Conservation (phyloP, 2,113 vertebrate species). For the Erinaceus europaeus region DNA sequence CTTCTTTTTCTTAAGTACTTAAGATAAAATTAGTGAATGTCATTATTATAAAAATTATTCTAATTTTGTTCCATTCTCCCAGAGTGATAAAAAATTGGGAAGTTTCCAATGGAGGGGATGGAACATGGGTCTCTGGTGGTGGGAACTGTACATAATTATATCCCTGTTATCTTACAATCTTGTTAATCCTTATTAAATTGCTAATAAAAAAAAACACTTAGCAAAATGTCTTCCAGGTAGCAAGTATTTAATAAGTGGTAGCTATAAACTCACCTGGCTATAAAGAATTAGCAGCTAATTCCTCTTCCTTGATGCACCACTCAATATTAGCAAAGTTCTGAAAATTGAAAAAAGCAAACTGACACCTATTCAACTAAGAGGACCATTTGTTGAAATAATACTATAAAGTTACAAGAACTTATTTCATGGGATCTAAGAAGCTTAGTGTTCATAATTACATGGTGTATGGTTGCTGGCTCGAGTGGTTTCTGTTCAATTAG, state of each 20-base stretch:
- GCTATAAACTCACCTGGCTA: conserved; percentile 41
- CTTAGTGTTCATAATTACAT: neutral
- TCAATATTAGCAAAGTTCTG: conserved; percentile 52
- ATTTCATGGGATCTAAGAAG: neutral
- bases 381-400: conserved; percentile 60
- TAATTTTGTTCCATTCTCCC: no score
- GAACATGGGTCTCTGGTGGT: no score
- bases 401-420: conserved; percentile 34
- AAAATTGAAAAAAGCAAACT: conserved; percentile 65
- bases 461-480: neutral
- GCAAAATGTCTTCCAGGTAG: neutral
- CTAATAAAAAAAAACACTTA: neutral
- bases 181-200: no score
- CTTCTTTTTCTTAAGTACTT: no score
- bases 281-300: conserved; percentile 29
- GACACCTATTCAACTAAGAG: conserved; percentile 47
- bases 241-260: conserved; percentile 2
- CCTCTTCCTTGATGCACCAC: neutral
- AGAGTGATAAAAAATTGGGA: no score
- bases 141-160: no score
- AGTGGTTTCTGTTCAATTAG: neutral
- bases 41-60: conserved; percentile 16
- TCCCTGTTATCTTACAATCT: no score
- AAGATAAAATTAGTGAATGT: neutral
- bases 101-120: no score